phyloP scores from a whole-genome alignment of 2,888 invertebrate genomes.

The Eurytoma adleriae region DNA sequence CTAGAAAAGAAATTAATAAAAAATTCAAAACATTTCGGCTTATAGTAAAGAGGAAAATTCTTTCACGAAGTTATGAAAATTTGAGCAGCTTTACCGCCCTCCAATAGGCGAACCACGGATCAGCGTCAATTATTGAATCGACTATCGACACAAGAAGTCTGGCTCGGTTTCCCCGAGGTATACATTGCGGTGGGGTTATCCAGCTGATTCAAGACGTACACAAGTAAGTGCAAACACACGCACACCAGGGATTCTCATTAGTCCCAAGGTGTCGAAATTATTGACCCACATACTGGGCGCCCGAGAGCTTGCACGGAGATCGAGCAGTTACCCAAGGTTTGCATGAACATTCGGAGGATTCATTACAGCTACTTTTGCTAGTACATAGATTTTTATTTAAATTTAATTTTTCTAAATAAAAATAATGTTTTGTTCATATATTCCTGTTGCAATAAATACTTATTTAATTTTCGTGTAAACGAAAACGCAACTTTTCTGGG shows the following conservation, averaged over 20 bases:
- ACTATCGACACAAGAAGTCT: background rate
- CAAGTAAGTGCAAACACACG: background rate
- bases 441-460: background rate
- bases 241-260: slow-evolving; percentile 35
- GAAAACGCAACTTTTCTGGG: too few species aligned
- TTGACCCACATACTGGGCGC: slow-evolving; percentile 24
- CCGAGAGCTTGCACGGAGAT: background rate
- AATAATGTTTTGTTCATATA: slow-evolving; percentile 19
- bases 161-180: background rate
- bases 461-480: background rate
- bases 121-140: background rate
- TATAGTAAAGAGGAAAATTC: too few species aligned
- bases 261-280: slow-evolving; percentile 47
- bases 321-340: background rate
- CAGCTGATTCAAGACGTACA: background rate
- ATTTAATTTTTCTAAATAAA: too few species aligned
- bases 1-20: too few species aligned
- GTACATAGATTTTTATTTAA: background rate
- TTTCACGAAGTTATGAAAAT: too few species aligned
- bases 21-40: too few species aligned
- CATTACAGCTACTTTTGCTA: background rate
- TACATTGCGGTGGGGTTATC: background rate
- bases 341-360: background rate
- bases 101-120: background rate
- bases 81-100: too few species aligned